Conservation (phyloP, 2,113 vertebrate species). For the Centrocercus urophasianus region DNA sequence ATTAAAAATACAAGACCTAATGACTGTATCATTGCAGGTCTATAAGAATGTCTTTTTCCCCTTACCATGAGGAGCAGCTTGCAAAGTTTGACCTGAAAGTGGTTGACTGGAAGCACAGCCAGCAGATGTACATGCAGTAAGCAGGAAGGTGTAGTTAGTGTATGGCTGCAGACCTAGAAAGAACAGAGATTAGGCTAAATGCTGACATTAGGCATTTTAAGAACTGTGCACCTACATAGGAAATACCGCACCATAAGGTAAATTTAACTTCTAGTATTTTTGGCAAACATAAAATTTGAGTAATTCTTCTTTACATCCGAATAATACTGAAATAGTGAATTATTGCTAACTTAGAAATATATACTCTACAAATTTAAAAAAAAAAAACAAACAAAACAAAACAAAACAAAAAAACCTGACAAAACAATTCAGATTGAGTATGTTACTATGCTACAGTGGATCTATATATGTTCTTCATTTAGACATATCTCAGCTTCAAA, state of each 20-base stretch:
- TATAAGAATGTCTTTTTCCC: not conserved
- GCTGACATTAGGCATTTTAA: constrained; percentile 4
- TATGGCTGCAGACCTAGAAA: constrained; percentile 87
- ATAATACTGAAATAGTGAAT: not conserved
- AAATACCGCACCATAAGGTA: not conserved
- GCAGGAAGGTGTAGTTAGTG: constrained; percentile 86
- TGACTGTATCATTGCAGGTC: not conserved
- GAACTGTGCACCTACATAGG: not conserved
- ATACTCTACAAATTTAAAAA: not conserved
- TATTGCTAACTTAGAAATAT: not conserved
- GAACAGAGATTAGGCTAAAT: constrained; percentile 20
- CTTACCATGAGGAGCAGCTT: constrained; percentile 87
- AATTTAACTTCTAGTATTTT: not conserved
- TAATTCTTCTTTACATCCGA: not conserved
- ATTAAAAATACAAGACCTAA: not conserved
- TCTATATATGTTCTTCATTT: not conserved
- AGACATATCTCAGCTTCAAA: not conserved
- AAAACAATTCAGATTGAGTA: not conserved
- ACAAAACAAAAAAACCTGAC: too few relatives aligned
- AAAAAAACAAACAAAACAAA: not conserved
- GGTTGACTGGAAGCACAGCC: constrained; percentile 86
- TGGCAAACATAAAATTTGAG: not conserved
- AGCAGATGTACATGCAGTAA: constrained; percentile 87
- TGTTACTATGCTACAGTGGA: not conserved
- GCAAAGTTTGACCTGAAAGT: constrained; percentile 86